Conservation (phyloP, 2,797 vertebrate species). For the Lemur catta region DNA sequence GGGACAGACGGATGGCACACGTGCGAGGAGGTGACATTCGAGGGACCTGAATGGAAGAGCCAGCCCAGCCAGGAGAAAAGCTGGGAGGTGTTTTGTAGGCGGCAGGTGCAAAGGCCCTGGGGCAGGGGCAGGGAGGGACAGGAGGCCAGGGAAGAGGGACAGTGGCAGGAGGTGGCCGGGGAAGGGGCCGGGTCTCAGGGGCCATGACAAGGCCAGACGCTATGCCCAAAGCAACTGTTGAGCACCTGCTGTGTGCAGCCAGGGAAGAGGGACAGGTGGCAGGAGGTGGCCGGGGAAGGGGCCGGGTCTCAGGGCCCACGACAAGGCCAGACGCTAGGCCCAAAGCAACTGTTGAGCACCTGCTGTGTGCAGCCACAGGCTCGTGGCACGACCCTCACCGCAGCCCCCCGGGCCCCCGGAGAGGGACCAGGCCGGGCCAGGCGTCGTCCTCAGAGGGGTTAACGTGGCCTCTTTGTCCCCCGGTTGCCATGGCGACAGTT, state of each 20-base stretch:
- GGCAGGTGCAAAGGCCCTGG: neutral
- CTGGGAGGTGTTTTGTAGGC: neutral
- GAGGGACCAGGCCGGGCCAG: neutral
- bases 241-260: too few relatives aligned
- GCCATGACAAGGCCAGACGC: too few relatives aligned
- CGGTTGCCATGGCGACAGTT: conserved; percentile 95
- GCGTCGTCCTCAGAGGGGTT: conserved; percentile 84
- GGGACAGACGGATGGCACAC: neutral
- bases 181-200: too few relatives aligned
- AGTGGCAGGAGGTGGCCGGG: neutral
- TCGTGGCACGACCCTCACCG: too few relatives aligned
- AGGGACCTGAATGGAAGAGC: neutral
- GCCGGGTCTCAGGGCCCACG: neutral
- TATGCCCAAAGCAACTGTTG: too few relatives aligned
- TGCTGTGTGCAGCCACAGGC: neutral
- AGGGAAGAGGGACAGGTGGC: too few relatives aligned
- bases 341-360: neutral
- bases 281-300: too few relatives aligned
- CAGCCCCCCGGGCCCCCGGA: too few relatives aligned
- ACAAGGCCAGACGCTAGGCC: neutral
- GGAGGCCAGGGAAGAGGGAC: neutral
- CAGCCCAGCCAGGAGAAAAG: neutral
- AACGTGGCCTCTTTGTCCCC: conserved; percentile 90
- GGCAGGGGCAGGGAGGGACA: neutral
- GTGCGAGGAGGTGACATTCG: neutral